Conservation (phyloP, 2,888 invertebrate species). For the Volucella inflata region DNA sequence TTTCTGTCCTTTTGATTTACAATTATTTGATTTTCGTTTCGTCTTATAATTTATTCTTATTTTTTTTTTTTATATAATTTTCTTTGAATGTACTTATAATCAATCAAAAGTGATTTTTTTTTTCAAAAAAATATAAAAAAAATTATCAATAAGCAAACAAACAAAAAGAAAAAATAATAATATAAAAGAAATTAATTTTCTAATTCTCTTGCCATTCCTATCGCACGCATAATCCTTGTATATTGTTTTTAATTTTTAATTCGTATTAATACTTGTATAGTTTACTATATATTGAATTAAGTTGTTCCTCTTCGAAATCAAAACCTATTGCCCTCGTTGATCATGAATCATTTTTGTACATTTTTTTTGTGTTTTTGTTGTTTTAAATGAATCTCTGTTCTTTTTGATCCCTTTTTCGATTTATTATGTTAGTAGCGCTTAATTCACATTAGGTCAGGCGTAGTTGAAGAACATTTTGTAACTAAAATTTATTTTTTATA, state of each 20-base stretch:
- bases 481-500: constrained; percentile 27
- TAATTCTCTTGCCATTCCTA: constrained; percentile 46
- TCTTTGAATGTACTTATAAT: constrained; percentile 1
- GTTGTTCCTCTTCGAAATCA: neutral
- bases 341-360: constrained; percentile 20
- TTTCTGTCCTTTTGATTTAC: constrained; percentile 27
- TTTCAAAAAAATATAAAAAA: neutral
- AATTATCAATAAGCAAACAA: constrained; percentile 2
- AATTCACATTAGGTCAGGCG: constrained; percentile 46
- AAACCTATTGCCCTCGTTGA: constrained; percentile 30
- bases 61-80: constrained; percentile 29
- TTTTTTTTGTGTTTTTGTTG: constrained; percentile 24
- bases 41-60: constrained; percentile 35
- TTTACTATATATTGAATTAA: neutral
- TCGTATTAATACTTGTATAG: constrained; percentile 27
- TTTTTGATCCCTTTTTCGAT: constrained; percentile 11
- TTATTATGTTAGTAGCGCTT: constrained; percentile 38
- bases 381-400: constrained; percentile 5
- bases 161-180: constrained; percentile 29
- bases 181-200: constrained; percentile 37
- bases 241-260: constrained; percentile 17
- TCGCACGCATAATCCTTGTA: constrained; percentile 59
- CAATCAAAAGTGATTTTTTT: constrained; percentile 11
- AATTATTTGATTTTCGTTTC: constrained; percentile 16
- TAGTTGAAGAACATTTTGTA: constrained; percentile 4